Conservation (phyloP, 1,140 invertebrate genomes). For the Pachypsylla venusta region DNA sequence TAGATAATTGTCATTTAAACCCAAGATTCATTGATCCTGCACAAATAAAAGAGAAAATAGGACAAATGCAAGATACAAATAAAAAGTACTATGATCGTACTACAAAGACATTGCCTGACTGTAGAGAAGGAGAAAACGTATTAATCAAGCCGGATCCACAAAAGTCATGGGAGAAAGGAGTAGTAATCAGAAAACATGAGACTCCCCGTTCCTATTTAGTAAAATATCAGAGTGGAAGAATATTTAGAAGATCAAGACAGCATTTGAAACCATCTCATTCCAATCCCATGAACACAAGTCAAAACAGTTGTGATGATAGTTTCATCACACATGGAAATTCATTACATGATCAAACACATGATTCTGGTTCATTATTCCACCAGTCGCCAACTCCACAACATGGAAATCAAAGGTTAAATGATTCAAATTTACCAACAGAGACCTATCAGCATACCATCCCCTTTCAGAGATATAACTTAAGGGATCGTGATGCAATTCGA, state of each 20-base stretch:
- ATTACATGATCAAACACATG: too few species aligned
- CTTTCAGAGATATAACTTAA: too few species aligned
- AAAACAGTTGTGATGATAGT: too few species aligned
- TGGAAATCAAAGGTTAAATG: too few species aligned
- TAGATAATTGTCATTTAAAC: background rate
- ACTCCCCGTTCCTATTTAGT: background rate
- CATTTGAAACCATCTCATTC: background rate
- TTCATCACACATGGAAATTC: too few species aligned
- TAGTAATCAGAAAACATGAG: background rate
- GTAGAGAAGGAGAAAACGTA: background rate
- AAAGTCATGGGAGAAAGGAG: background rate
- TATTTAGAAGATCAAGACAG: background rate
- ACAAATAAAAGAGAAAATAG: background rate
- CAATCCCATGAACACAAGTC: too few species aligned
- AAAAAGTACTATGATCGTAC: background rate
- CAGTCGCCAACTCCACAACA: too few species aligned
- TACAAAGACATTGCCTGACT: background rate
- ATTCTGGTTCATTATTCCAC: too few species aligned
- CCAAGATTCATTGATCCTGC: background rate
- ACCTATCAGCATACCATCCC: too few species aligned
- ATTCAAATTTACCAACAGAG: too few species aligned
- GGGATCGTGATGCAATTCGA: too few species aligned
- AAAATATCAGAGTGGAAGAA: background rate
- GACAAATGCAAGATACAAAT: background rate
- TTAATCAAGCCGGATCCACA: background rate